Evolutionary conservation across 2,888 invertebrate genomes (phyloP), one percentile per base, ranked within the genome.

Genomic region (Protonemura montana): DNA sequence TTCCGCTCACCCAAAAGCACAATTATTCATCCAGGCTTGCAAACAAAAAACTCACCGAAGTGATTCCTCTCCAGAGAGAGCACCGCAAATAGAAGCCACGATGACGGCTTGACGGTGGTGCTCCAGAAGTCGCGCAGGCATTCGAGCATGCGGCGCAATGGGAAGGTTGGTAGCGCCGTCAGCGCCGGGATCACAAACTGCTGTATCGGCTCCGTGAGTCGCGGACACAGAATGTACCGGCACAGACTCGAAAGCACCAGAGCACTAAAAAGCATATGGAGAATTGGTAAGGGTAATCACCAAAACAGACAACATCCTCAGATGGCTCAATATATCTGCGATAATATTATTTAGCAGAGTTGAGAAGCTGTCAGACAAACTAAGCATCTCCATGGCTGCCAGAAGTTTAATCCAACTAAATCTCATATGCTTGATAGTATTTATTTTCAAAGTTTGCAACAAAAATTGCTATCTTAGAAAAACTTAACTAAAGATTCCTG

Each of bases 121-220:
- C 42, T 29, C 13, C 86, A 86, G 29, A 30, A 76, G n/a, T 86
- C 29, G 5, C 85, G 77, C 26, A 89, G 84, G 7, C 87, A 85
- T n/a, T 88, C 87, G 78, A 92, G 90, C 80, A 93, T 89, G 88
- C 92, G 92, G 82, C 91, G 90, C 87, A 92, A 93, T 0, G 93
- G 93, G 87, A 93, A 92, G 82, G 91, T 90, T 76, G 89, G 87
- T 41, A 91, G 90, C 59, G 91, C 90, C 0, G 94, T 92, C 87
- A 97, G 90, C 7, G 95, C 94, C 21, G 97, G 96, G 88, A 97
- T 91, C 59, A 97, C 91, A 89, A 93, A 95, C 91, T 94, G 93
- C 88, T 95, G 94, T 21, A 97, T 92, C 0, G 95, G 93, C 88
- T 95, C 94, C 0, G 94, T 94, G 89, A 95, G 93, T 5, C 93